A percentile compares a stretch with the other conserved stretches of the same genome.
These are phyloP conservation scores for Pelecanus crispus DNA, from an alignment of 2,113 vertebrate genomes.

Conservation along the genomic window DNA sequence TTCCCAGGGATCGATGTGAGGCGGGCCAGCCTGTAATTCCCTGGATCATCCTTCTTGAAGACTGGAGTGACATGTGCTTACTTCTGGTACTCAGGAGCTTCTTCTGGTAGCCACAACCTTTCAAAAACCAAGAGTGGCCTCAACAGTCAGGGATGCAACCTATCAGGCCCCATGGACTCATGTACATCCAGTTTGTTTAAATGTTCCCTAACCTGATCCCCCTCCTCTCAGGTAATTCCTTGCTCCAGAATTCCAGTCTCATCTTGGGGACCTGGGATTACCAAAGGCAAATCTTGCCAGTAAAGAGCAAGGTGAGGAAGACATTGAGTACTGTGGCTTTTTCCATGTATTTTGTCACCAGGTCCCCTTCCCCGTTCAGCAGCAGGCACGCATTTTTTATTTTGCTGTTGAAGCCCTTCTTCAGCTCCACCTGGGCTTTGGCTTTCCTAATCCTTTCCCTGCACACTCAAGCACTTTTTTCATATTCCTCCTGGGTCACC, in stretches of 20 bases:
- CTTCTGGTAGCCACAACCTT: neutral
- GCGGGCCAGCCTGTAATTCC: neutral
- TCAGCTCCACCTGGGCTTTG: neutral
- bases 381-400: neutral
- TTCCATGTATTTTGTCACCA: neutral
- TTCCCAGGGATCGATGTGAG: neutral
- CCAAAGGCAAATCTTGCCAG: neutral
- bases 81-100: neutral
- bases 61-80: neutral
- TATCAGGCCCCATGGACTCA: neutral
- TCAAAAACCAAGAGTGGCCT: neutral
- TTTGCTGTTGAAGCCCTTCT: neutral
- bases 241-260: neutral
- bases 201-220: neutral
- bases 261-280: neutral
- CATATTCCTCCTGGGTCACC: neutral
- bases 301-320: neutral
- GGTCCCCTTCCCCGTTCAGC: neutral
- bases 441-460: neutral
- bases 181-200: neutral
- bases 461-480: neutral
- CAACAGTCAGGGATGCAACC: neutral
- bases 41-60: neutral
- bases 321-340: neutral
- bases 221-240: neutral